phyloP scores from a whole-genome alignment of 2,113 vertebrate species.

The Nothobranchius kuhntae region DNA sequence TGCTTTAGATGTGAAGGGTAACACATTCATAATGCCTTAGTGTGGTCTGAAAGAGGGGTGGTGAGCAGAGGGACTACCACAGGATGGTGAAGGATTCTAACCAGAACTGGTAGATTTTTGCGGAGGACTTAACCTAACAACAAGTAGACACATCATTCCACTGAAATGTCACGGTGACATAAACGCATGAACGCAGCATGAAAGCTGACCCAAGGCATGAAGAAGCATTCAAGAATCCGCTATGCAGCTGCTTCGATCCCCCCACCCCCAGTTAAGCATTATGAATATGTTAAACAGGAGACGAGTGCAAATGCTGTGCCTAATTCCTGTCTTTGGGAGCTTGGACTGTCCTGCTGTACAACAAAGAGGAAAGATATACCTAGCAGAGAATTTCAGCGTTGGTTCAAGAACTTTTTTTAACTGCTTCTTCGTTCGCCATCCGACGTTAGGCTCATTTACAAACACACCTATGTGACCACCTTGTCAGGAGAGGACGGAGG shows the following conservation, averaged over 20 bases:
- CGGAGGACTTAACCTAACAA: conserved; percentile 50
- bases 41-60: conserved; percentile 34
- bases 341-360: conserved; percentile 53
- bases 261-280: conserved; percentile 56
- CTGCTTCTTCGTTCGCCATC: conserved; percentile 35
- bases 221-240: conserved; percentile 59
- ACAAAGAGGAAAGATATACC: conserved; percentile 28
- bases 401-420: conserved; percentile 22
- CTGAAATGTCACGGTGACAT: conserved; percentile 43
- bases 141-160: conserved; percentile 36
- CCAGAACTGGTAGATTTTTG: conserved; percentile 41
- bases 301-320: conserved; percentile 57
- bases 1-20: conserved; percentile 46
- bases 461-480: conserved; percentile 48
- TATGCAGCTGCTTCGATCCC: conserved; percentile 53
- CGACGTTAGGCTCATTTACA: conserved; percentile 46
- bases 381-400: conserved; percentile 29
- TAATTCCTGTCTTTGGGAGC: conserved; percentile 54
- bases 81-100: conserved; percentile 28
- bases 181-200: conserved; percentile 70
- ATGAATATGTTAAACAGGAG: conserved; percentile 70
- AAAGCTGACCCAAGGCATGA: conserved; percentile 63
- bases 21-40: conserved; percentile 77
- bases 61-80: conserved; percentile 21
- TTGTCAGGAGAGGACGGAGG: conserved; percentile 49